These are phyloP conservation scores for Pterois miles DNA, from an alignment of 2,797 vertebrate species.

Conservation along the genomic window DNA sequence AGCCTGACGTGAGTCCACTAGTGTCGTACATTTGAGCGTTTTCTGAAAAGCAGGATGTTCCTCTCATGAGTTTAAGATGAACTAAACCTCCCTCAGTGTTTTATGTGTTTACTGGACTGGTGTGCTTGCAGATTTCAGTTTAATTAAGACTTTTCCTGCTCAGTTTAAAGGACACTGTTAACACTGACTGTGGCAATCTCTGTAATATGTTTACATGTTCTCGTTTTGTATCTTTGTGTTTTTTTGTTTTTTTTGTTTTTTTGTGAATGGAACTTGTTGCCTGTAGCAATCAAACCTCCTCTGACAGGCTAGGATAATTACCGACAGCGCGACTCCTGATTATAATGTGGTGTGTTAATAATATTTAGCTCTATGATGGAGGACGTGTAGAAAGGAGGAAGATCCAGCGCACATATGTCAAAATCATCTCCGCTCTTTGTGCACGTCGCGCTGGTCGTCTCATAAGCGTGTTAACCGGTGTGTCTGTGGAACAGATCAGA, in stretches of 20 bases:
- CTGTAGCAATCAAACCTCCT: conserved; percentile 36
- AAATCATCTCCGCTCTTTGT: conserved; percentile 1
- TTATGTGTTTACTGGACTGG: background rate
- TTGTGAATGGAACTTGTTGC: conserved; percentile 24
- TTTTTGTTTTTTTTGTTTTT: background rate
- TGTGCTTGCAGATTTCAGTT: background rate
- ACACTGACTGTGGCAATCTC: conserved; percentile 23
- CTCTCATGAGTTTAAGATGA: background rate
- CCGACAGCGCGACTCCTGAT: background rate
- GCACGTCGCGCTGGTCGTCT: background rate
- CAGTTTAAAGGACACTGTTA: background rate
- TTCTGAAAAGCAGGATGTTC: background rate
- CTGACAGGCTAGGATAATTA: background rate
- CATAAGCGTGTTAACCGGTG: background rate
- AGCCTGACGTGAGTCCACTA: background rate
- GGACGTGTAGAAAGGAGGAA: background rate
- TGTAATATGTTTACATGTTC: conserved; percentile 56
- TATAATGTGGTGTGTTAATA: background rate
- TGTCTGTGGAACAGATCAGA: conserved; percentile 1
- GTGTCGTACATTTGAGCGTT: background rate
- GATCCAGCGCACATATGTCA: background rate
- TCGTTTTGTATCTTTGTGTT: conserved; percentile 3
- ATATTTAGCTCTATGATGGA: background rate
- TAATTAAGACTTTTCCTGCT: background rate
- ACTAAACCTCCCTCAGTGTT: conserved; percentile 17